phyloP scores from a whole-genome alignment of 2,888 invertebrate genomes.

The Hetaerina titia region DNA sequence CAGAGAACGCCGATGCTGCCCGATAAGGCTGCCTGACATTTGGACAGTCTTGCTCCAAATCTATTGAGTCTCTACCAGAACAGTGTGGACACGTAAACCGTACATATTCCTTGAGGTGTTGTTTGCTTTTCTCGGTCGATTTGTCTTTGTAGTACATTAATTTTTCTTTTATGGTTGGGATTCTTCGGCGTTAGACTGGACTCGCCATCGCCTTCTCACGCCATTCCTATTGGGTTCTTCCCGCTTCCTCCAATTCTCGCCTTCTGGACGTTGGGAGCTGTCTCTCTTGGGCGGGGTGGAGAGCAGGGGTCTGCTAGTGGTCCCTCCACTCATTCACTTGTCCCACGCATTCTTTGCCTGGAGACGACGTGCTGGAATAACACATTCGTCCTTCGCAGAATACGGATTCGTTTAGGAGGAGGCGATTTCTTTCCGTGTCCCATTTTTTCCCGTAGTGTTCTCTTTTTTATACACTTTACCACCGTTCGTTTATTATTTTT shows the following conservation, averaged over 20 bases:
- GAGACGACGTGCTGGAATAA: neutral
- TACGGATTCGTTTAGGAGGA: neutral
- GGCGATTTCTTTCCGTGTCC: neutral
- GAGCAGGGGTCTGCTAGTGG: neutral
- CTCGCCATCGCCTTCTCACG: neutral
- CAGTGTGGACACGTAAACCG: neutral
- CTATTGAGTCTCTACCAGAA: neutral
- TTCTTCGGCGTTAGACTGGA: neutral
- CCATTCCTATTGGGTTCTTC: neutral
- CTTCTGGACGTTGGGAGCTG: neutral
- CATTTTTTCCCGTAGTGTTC: neutral
- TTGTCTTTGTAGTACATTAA: neutral
- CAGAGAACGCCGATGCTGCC: neutral
- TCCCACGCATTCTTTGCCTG: slow-evolving; percentile 5
- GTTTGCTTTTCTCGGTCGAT: neutral
- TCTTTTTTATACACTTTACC: neutral
- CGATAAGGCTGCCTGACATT: neutral
- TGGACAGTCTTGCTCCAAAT: neutral
- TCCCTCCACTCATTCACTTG: neutral
- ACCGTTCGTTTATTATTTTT: neutral
- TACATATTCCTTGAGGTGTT: neutral
- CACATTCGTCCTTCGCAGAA: neutral
- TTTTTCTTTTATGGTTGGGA: neutral
- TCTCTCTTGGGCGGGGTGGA: neutral
- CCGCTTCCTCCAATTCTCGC: neutral